Evolutionary conservation across 2,888 invertebrate species (phyloP).

Genomic region (Pherbina coryleti): DNA sequence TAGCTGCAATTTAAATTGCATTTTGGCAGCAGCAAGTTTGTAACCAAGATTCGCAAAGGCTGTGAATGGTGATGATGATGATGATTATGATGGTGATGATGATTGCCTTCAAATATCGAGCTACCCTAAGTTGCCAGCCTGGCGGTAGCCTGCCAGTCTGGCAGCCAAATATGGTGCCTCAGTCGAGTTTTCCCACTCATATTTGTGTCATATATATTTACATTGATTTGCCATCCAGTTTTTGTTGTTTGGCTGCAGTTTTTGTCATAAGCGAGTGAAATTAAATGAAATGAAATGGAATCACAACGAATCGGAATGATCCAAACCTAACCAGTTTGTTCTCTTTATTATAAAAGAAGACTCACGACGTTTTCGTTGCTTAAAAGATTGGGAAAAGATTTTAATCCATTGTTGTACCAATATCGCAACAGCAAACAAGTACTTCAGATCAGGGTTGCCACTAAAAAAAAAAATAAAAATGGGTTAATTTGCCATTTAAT

Average conservation of each 20-base stretch:
- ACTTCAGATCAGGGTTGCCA: no score
- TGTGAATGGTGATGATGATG: neutral
- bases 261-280: neutral
- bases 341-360: no score
- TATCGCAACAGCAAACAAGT: no score
- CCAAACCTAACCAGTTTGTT: neutral
- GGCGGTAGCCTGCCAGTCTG: neutral
- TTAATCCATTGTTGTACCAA: no score
- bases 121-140: constrained; percentile 6
- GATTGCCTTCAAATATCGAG: constrained; percentile 21
- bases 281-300: neutral
- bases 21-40: constrained; percentile 26
- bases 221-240: neutral
- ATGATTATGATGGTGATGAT: neutral
- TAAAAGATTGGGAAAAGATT: no score
- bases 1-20: constrained; percentile 29
- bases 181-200: constrained; percentile 36
- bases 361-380: no score
- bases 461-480: no score
- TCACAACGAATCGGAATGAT: neutral
- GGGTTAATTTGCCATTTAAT: no score
- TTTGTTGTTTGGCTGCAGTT: neutral
- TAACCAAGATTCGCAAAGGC: constrained; percentile 1
- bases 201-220: constrained; percentile 20
- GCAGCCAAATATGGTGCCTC: constrained; percentile 3